Percentiles rank a stretch among this genome's conserved stretches.
These are phyloP conservation scores for Panurus biarmicus DNA, from an alignment of 2,113 vertebrate genomes.

Conservation along the genomic window DNA sequence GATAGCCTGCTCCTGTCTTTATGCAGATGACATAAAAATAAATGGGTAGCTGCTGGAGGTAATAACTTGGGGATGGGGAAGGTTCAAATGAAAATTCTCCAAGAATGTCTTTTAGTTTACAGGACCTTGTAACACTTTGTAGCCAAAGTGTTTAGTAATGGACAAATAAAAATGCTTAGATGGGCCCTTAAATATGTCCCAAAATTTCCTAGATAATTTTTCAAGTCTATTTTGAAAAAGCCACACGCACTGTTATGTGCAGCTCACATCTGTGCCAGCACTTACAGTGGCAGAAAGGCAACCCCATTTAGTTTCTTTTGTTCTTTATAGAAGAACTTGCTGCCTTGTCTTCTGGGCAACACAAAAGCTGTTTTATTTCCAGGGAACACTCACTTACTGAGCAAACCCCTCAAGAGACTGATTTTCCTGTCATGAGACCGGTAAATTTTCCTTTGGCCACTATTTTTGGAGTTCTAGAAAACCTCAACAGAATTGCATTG, in stretches of 20 bases:
- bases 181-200: background rate
- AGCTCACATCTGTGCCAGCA: background rate
- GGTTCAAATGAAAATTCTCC: background rate
- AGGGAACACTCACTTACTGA: background rate
- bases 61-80: background rate
- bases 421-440: background rate
- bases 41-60: background rate
- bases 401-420: background rate
- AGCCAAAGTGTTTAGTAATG: background rate
- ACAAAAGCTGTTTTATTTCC: slow-evolving; percentile 4
- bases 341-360: background rate
- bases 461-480: background rate
- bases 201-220: background rate
- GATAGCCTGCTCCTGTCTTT: background rate
- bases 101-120: background rate
- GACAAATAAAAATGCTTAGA: background rate
- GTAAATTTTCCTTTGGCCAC: background rate
- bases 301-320: background rate
- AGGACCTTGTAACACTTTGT: background rate
- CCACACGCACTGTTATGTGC: background rate
- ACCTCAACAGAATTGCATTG: background rate
- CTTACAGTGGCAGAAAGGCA: background rate
- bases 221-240: background rate
- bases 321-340: background rate
- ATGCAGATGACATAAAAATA: background rate